Conservation (phyloP, 2,888 invertebrate genomes). For the Conomelus anceps region DNA sequence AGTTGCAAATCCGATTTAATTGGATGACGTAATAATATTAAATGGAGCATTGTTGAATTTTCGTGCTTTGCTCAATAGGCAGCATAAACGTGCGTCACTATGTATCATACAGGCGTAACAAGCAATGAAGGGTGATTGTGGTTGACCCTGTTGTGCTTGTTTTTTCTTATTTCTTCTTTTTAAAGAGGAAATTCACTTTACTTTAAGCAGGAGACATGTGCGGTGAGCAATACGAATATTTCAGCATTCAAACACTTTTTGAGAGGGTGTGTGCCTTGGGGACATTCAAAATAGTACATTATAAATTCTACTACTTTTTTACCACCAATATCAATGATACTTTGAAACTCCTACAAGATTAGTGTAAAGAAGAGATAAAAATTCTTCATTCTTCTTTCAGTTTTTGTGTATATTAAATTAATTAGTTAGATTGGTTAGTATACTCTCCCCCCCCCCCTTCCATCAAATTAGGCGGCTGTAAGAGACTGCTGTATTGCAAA, state of each 20-base stretch:
- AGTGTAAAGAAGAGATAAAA: too few species aligned
- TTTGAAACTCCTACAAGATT: too few species aligned
- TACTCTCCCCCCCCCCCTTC: too few species aligned
- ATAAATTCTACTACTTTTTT: too few species aligned
- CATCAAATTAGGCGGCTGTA: too few species aligned
- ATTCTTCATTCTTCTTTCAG: too few species aligned
- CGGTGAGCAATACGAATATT: not conserved
- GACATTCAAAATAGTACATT: not conserved
- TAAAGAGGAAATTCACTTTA: not conserved
- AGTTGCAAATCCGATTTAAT: not conserved
- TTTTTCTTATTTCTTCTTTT: not conserved
- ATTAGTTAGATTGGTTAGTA: too few species aligned
- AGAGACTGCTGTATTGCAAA: too few species aligned
- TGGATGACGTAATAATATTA: not conserved
- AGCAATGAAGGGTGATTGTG: not conserved
- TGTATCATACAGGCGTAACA: not conserved
- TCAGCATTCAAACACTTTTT: not conserved
- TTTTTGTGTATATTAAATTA: too few species aligned
- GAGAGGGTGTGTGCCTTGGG: not conserved
- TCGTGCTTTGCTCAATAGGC: not conserved
- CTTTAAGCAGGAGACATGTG: not conserved
- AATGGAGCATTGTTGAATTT: not conserved
- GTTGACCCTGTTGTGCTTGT: not conserved
- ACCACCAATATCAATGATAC: too few species aligned
- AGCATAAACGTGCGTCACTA: not conserved